Evolutionary conservation across 2,888 invertebrate genomes (phyloP), one percentile per base, ranked within the genome.

Genomic region (Ophion ellenae): DNA sequence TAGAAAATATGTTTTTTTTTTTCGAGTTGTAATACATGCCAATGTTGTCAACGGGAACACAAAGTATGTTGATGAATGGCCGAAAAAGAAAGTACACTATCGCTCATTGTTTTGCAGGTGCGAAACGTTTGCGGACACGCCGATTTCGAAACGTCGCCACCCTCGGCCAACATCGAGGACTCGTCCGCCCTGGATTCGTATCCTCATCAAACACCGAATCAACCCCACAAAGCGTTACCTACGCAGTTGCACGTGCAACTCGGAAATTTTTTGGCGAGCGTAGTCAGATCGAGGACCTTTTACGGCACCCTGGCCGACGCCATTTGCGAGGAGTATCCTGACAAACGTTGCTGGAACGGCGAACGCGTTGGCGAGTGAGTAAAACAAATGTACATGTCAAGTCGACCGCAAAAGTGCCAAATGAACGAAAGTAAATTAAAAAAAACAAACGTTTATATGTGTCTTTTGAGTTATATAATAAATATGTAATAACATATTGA

Each of bases 231-330:
- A 94, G 85, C 88, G 79, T 80, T 90, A 85, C 83, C 90, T 95
- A 96, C 83, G 67, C 91, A 91, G 84, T 90, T 94, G 82, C 92
- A 93, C 90, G 89, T 90, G 77, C 94, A 94, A 86, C 92, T 94
- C 64, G 93, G 93, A 78, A 93, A 93, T 88, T 94, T 94, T 91
- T 90, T 94, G 88, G 93, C 94, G 57, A 94, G 94, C 82, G 92
- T 95, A 88, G 91, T 90, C 80, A 93, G 94, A 91, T 97, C 97
- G 84, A 97, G 97, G 94, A 97, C 97, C 90, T 97, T 98, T 93
- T 99, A 98, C 94, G 96, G 97, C 53, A 96, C 96, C 89, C 95
- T 98, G 63, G 97, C 98, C 4, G 97, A 98, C 94, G 96, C 96
- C 90, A 94, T 98, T 75, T 98, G 98, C 94, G 96, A 96, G 88